Base-by-base conservation (phyloP, 1,140 invertebrate genomes). In the Tetragonula clypearis region DNA sequence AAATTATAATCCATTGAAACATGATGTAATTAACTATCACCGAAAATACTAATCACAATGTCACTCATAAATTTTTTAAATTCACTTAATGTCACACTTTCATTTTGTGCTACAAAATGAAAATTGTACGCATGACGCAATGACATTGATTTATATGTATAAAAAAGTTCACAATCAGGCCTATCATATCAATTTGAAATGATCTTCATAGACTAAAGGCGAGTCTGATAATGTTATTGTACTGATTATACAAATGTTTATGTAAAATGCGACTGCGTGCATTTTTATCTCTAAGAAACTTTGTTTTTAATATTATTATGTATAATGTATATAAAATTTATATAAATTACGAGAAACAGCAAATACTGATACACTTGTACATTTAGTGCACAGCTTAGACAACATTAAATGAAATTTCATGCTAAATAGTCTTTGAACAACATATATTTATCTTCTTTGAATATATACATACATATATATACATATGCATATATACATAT, bases 221-320 rank as follows among this genome's bases (percentile, higher is more conserved):
- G 69, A 81, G 55, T 81, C 58, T 82, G 62, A 66, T 60, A 82
- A 82, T 30, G 41, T 82, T 74, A 80, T 30, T 56, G n/a, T 85
- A 81, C 12, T 23, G 23, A 85, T 35, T 80, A 79, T 74, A 62
- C 17, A 58, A 23, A 68, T 49, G 60, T 58, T 74, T 74, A 60
- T 14, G 6, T 35, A 66, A 58, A 69, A 73, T 85, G 62, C 26
- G n/a, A 41, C 71, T 81, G 79, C 62, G 56, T 75, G 62, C 69
- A 85, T 85, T 82, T 81, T n/a, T 73, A 85, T 76, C 60, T 82
- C 14, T 85, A 82, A 82, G 56, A 17, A 35, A 86, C 21, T 86
- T 60, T 60, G 68, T 84, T 84, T 78, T 89, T 85, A 88, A 85
- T 90, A 88, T 85, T 79, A 89, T 87, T 41, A 78, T 84, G 87